phyloP scores from a whole-genome alignment of 1,140 invertebrate genomes.

The Psilanteris sp. region DNA sequence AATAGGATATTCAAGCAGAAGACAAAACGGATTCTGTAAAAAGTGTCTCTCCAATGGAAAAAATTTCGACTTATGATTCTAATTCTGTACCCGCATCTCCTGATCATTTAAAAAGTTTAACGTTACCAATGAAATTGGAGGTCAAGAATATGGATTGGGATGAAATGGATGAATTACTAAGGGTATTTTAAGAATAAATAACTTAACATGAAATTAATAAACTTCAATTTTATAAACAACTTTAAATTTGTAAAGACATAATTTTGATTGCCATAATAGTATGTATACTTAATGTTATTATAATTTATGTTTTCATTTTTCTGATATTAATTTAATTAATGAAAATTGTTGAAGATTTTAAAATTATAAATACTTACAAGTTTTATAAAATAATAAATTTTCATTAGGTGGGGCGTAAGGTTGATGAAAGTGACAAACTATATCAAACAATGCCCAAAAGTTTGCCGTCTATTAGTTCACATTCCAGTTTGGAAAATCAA shows the following conservation, averaged over 20 bases:
- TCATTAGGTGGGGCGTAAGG: slow-evolving; percentile 82
- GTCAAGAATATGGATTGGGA: slow-evolving; percentile 85
- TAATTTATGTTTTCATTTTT: no score
- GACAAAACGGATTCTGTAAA: slow-evolving; percentile 67
- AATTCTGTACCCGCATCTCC: slow-evolving; percentile 78
- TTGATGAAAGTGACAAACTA: slow-evolving; percentile 83
- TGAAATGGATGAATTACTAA: slow-evolving; percentile 85
- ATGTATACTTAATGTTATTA: no score
- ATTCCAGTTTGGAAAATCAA: slow-evolving; percentile 72
- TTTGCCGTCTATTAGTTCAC: slow-evolving; percentile 81
- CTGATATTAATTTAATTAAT: no score
- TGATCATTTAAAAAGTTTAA: slow-evolving; percentile 82
- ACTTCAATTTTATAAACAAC: background rate
- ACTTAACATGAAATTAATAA: background rate
- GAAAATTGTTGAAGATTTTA: no score
- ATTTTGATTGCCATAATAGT: no score
- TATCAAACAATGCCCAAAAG: slow-evolving; percentile 87
- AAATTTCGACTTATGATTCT: slow-evolving; percentile 66
- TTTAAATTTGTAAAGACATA: no score
- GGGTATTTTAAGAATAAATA: slow-evolving; percentile 70
- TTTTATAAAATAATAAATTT: background rate
- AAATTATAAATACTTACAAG: no score
- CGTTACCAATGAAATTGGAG: slow-evolving; percentile 85
- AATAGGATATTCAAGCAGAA: slow-evolving; percentile 67
- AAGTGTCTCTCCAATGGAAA: slow-evolving; percentile 63